A percentile compares a stretch with the other conserved stretches of the same genome.
Conservation (phyloP, 2,888 invertebrate species). For the Priapulus caudatus region DNA sequence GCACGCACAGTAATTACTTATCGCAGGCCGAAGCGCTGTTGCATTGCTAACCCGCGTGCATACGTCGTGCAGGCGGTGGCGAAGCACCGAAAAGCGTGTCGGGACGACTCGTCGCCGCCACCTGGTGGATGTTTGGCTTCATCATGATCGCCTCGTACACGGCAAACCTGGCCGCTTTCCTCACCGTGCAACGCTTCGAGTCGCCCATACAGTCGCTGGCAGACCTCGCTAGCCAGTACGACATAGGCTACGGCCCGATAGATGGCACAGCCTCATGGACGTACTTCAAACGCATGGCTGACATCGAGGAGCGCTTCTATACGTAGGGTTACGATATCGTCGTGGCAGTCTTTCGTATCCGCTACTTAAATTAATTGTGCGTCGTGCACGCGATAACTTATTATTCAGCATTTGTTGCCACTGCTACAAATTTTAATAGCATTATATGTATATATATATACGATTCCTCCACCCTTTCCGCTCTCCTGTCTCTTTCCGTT, state of each 20-base stretch:
- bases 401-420: no score
- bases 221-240: slow-evolving; percentile 87
- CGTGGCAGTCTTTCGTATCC: no score
- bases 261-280: slow-evolving; percentile 77
- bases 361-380: no score
- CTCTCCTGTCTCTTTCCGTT: no score
- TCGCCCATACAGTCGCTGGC: slow-evolving; percentile 85
- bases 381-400: no score
- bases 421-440: no score
- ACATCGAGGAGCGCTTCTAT: slow-evolving; percentile 85
- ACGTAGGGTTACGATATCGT: no score
- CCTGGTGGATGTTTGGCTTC: slow-evolving; percentile 98
- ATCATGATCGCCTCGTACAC: slow-evolving; percentile 98
- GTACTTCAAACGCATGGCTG: slow-evolving; percentile 89
- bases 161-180: slow-evolving; percentile 90
- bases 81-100: slow-evolving; percentile 65
- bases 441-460: no score
- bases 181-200: slow-evolving; percentile 77
- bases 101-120: slow-evolving; percentile 84
- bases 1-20: no score
- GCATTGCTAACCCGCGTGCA: no score
- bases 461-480: no score
- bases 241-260: slow-evolving; percentile 85
- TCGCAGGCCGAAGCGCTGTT: no score
- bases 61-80: slow-evolving; percentile 35